These are phyloP conservation scores for Natrix natrix DNA, from an alignment of 2,797 vertebrate species.

Conservation along the genomic window DNA sequence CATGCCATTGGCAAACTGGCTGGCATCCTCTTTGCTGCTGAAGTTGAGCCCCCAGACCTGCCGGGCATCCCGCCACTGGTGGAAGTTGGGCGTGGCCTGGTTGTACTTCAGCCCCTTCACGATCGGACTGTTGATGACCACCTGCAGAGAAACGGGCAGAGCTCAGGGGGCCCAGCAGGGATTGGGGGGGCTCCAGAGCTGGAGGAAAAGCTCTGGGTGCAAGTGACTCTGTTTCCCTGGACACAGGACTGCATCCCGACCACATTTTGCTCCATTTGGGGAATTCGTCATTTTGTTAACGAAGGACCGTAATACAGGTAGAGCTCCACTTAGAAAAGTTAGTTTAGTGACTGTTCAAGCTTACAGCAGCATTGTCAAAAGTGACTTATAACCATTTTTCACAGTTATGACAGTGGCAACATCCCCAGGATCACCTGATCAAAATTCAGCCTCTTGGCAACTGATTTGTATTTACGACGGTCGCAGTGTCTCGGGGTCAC, in stretches of 20 bases:
- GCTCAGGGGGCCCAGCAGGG: background rate
- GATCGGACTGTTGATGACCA: conserved; percentile 93
- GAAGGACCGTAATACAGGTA: background rate
- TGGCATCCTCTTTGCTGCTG: conserved; percentile 85
- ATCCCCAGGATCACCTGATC: background rate
- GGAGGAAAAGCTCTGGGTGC: background rate
- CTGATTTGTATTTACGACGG: background rate
- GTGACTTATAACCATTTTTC: background rate
- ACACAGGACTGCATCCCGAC: background rate
- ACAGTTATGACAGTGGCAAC: background rate
- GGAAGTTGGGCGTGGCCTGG: conserved; percentile 91
- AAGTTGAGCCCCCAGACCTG: conserved; percentile 96
- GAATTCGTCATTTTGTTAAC: background rate
- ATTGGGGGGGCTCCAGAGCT: background rate
- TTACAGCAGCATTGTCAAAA: background rate
- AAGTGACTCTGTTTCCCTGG: background rate
- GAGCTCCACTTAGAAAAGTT: background rate
- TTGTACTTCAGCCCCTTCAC: conserved; percentile 88
- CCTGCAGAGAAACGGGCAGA: conserved; percentile 64
- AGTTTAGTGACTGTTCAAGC: background rate
- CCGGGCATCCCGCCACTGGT: conserved; percentile 89
- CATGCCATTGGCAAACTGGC: conserved; percentile 84
- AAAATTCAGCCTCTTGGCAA: background rate
- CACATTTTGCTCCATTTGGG: background rate
- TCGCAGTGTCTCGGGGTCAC: background rate